Conservation (phyloP, 2,888 invertebrate genomes). For the Empis livida region DNA sequence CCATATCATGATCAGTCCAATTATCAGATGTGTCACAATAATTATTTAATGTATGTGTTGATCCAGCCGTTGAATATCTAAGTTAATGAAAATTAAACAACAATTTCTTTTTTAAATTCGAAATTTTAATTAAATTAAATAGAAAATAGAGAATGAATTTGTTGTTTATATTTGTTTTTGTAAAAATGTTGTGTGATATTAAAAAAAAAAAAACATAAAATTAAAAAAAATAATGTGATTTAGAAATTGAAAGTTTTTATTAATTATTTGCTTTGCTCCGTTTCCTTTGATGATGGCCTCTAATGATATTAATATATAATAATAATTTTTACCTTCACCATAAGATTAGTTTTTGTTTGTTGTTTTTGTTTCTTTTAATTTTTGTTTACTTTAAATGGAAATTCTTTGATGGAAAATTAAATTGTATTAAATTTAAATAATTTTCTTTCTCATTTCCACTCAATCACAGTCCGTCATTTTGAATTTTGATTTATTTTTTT, state of each 20-base stretch:
- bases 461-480: too few relatives aligned
- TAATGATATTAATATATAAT: too few relatives aligned
- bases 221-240: too few relatives aligned
- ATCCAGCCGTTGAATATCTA: constrained; percentile 59
- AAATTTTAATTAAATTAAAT: not conserved
- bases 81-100: constrained; percentile 14
- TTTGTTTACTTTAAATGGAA: not conserved
- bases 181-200: not conserved
- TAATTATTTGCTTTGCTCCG: constrained; percentile 5
- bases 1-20: constrained; percentile 94
- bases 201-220: not conserved
- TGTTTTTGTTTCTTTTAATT: too few relatives aligned
- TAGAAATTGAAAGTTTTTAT: too few relatives aligned
- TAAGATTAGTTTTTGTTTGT: too few relatives aligned
- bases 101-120: constrained; percentile 14
- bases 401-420: not conserved
- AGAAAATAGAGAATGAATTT: not conserved
- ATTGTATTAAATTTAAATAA: too few relatives aligned
- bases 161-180: not conserved
- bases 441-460: too few relatives aligned
- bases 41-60: constrained; percentile 67
- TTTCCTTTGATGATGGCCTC: too few relatives aligned
- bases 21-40: constrained; percentile 83
- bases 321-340: too few relatives aligned
- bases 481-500: too few relatives aligned